Evolutionary conservation across 2,113 vertebrate species (phyloP), one percentile per base, ranked within the genome.

Genomic region (Spea multiplicata): DNA sequence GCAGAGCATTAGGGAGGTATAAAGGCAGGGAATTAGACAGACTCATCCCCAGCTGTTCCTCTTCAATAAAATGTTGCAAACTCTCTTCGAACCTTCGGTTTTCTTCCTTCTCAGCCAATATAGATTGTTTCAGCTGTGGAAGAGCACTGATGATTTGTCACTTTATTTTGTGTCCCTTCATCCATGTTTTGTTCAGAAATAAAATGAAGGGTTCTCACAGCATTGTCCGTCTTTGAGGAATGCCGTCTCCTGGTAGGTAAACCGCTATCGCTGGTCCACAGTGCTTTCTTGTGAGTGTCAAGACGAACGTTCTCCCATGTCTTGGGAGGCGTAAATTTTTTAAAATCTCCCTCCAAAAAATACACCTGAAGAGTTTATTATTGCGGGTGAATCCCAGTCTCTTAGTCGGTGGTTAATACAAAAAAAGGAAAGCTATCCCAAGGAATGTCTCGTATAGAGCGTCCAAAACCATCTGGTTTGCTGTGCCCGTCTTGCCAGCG

Each of bases 361-460:
- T n/a, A n/a, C 49, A 97, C 97, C 97, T 89, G 91, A 71, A 44
- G 80, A 76, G 76, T 91, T 2, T 0, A 91, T 90, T 0, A 87
- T 81, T 47, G 84, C 89, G 0, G 92, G 91, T 3, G 92, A 85
- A 3, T 84, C 88, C 95, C 96, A 98, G 87, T 97, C 97, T 77
- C 93, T 94, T 82, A 98, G 87, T 72, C 92, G 96, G 88, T 99
- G 96, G 84, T 97, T 94, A 13, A 98, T 92, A 62, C 96, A 98
- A 17, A 95, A 87, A 72, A 17, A 98, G 82, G 53, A n/a, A 97
- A 72, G 2, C 92, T 91, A 3, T 95, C 94, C 97, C 96, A 98
- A 0, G 96, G 97, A 62, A 98, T 90, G 50, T 88, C 88, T 0
- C 85, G 73, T 16, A 91, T 91, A 0, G 88, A 85, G 2, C 91